Conservation (phyloP, 1,140 invertebrate genomes). For the Daktulosphaira vitifoliae region DNA sequence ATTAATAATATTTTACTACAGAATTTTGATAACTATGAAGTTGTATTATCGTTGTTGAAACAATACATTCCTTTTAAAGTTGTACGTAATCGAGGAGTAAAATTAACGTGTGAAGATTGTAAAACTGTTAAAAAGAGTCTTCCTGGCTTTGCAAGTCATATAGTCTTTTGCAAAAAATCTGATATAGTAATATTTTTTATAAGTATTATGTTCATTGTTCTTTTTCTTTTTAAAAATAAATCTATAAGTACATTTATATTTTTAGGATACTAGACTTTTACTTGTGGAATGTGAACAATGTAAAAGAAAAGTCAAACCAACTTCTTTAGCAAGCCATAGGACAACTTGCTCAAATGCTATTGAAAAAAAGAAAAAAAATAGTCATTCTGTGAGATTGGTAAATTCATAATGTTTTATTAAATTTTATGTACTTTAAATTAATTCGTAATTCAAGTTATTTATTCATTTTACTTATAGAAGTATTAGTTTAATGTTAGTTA, state of each 20-base stretch:
- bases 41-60: not conserved
- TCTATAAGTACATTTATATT: not conserved
- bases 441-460: too few relatives aligned
- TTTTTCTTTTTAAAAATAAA: too few relatives aligned
- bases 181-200: constrained; percentile 44
- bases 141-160: constrained; percentile 55
- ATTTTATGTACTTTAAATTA: too few relatives aligned
- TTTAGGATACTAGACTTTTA: constrained; percentile 2
- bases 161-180: constrained; percentile 52
- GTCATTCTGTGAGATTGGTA: too few relatives aligned
- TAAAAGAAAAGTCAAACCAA: constrained; percentile 18
- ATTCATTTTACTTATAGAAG: too few relatives aligned
- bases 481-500: too few relatives aligned
- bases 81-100: constrained; percentile 1
- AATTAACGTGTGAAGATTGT: constrained; percentile 52
- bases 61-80: constrained; percentile 12
- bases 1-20: too few relatives aligned
- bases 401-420: too few relatives aligned
- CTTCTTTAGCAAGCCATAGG: constrained; percentile 1
- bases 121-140: constrained; percentile 48
- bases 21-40: constrained; percentile 17
- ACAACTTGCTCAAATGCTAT: too few relatives aligned
- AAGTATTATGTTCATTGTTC: not conserved
- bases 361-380: too few relatives aligned
- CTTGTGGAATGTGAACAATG: not conserved